Conservation (phyloP, 2,797 vertebrate species). For the Adrianichthys oophorus region DNA sequence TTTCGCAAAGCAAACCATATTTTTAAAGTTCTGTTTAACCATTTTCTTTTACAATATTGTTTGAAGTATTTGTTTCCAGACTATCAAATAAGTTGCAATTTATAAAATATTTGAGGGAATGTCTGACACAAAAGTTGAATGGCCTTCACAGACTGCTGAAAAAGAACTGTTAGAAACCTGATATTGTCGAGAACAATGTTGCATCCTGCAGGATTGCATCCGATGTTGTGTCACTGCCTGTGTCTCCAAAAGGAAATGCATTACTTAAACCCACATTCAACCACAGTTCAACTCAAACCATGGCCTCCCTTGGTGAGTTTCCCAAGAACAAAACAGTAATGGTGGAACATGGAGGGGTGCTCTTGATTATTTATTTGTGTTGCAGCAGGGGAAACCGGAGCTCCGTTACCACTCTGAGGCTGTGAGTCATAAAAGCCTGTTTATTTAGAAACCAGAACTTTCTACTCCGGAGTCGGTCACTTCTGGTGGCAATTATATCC, state of each 20-base stretch:
- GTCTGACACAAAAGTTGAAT: not conserved
- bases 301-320: conserved; percentile 30
- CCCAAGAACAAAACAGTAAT: conserved; percentile 67
- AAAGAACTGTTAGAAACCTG: not conserved
- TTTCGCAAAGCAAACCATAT: no score
- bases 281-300: conserved; percentile 65
- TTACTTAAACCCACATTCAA: conserved; percentile 14
- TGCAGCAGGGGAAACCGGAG: conserved; percentile 74
- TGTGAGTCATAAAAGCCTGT: conserved; percentile 80
- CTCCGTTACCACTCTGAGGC: conserved; percentile 67
- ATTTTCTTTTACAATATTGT: no score
- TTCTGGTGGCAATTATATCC: conserved; percentile 78
- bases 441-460: conserved; percentile 81
- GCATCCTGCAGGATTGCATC: conserved; percentile 5
- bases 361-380: conserved; percentile 81
- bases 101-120: not conserved
- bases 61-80: no score
- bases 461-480: conserved; percentile 67
- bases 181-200: conserved; percentile 1
- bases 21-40: no score
- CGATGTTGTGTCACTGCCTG: conserved; percentile 12
- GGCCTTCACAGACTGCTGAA: not conserved
- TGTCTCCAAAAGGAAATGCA: conserved; percentile 13
- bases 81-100: no score
- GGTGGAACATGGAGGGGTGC: conserved; percentile 54